Conservation (phyloP, 2,113 vertebrate species). For the Sterrhoptilus dennistouni region DNA sequence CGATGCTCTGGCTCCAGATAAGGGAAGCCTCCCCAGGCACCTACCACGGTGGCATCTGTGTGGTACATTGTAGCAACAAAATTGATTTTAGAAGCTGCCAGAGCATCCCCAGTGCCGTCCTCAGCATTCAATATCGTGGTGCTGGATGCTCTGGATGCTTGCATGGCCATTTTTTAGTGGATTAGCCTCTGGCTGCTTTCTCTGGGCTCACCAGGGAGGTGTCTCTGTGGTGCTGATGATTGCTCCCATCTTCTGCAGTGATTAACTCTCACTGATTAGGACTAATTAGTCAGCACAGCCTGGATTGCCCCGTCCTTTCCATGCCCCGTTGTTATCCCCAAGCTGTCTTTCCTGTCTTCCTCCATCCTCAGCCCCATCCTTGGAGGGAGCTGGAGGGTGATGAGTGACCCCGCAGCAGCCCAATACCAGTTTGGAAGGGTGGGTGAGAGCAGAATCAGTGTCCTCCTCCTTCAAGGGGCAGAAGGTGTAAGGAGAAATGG, state of each 20-base stretch:
- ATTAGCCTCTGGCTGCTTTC: neutral
- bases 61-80: fast-evolving
- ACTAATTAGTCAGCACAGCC: neutral
- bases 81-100: neutral
- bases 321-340: fast-evolving
- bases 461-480: neutral
- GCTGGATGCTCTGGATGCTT: neutral
- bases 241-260: neutral
- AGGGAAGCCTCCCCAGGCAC: neutral
- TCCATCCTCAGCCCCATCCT: neutral
- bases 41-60: fast-evolving
- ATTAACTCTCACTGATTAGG: neutral
- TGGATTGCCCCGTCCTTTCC: neutral
- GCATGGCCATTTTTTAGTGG: neutral
- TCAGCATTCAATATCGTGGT: fast-evolving
- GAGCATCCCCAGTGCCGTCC: neutral
- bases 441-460: neutral
- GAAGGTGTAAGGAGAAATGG: neutral
- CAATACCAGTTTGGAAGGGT: neutral
- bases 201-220: neutral
- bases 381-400: neutral
- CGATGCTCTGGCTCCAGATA: neutral
- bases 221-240: neutral
- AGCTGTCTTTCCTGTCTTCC: neutral
- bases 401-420: fast-evolving